A percentile compares a stretch with the other conserved stretches of the same genome.
Conservation (phyloP, 2,797 vertebrate species). For the Kryptopterus vitreolus region DNA sequence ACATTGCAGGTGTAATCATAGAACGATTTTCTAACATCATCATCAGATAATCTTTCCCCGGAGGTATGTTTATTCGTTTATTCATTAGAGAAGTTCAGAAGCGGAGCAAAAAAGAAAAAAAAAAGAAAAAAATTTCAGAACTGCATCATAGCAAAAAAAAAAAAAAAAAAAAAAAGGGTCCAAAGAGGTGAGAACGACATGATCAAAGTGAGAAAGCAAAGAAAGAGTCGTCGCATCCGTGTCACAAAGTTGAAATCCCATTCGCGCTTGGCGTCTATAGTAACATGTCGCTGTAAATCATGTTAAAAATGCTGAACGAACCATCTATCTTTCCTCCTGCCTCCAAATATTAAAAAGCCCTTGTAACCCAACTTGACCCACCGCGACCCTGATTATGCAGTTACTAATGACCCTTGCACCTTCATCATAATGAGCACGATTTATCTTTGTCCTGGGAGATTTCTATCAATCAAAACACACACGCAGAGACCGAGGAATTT, state of each 20-base stretch:
- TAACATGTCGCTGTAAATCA: not conserved
- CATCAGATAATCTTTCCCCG: slow-evolving; percentile 45
- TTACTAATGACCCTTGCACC: not conserved
- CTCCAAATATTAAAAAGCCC: not conserved
- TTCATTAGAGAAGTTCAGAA: slow-evolving; percentile 46
- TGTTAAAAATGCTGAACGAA: not conserved
- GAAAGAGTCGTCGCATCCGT: not conserved
- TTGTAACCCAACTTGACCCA: not conserved
- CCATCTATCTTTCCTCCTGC: not conserved
- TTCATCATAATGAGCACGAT: not conserved
- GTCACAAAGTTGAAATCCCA: not conserved
- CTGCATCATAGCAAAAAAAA: slow-evolving; percentile 47
- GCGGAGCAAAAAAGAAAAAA: slow-evolving; percentile 33
- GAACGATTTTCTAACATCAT: slow-evolving; percentile 48
- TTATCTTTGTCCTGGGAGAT: not conserved
- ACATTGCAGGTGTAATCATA: slow-evolving; percentile 48
- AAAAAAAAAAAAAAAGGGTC: not conserved
- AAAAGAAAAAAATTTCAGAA: slow-evolving; percentile 41
- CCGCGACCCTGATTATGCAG: not conserved
- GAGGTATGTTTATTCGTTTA: slow-evolving; percentile 51
- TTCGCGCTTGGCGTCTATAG: not conserved
- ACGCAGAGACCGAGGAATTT: not conserved
- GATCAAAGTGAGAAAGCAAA: not conserved
- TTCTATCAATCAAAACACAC: not conserved
- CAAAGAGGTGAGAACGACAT: slow-evolving; percentile 10